Evolutionary conservation across 1,140 invertebrate species (phyloP), one percentile per base, ranked within the genome.

Genomic region (Drosophila biarmipes): DNA sequence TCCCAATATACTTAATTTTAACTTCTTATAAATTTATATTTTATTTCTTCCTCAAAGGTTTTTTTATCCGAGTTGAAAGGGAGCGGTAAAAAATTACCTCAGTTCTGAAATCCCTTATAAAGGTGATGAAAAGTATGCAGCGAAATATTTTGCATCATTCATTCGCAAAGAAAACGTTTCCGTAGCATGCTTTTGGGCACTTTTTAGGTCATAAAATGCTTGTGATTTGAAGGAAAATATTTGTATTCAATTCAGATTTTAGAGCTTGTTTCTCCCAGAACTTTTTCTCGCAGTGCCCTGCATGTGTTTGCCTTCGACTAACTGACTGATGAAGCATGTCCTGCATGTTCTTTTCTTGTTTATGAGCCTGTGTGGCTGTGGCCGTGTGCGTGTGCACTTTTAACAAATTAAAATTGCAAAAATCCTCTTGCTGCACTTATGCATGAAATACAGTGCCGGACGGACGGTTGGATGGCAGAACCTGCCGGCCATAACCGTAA

Each of bases 361-460:
- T 69, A 71, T 71, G 67, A 27, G 19, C 34, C 40, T 53, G 56
- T 75, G 52, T 74, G 38, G 31, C 19, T 62, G 55, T 64, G 27
- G 53, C 51, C 45, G 37, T 80, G 34, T 55, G 15, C 43, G 45
- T 64, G 55, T 53, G 48, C 78, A 85, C 82, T 85, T 86, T 85
- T 81, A 71, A 73, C 78, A 86, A 85, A 85, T 85, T 85, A 86
- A 86, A 85, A 85, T 81, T 85, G 73, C 68, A 86, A 86, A 72
- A 85, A 85, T 87, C 73, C 81, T 69, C 63, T 55, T 78, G 81
- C 67, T 77, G 77, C 77, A 82, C 62, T 82, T 81, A 84, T 81
- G 73, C 48, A 66, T 66, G 64, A 63, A 37, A 52, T 46, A 72
- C 67, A 54, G 19, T 63, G 59, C 54, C 54, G 59, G 59, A 69